These are phyloP conservation scores for Cossypha caffra DNA, from an alignment of 2,797 vertebrate species.

Conservation along the genomic window DNA sequence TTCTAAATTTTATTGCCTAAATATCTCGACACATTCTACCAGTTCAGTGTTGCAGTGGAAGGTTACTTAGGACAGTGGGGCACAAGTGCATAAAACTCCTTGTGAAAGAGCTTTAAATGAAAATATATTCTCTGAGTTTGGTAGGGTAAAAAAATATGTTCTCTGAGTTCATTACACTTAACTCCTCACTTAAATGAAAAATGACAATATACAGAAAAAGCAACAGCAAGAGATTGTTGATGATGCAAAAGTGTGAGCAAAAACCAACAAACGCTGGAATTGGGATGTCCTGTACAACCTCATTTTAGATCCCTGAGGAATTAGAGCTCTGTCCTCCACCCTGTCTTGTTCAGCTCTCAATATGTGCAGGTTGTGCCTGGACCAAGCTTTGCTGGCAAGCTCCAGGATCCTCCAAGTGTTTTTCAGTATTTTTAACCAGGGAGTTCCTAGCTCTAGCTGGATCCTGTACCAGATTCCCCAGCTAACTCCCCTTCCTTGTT, in stretches of 20 bases:
- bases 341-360: fast-evolving
- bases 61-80: neutral
- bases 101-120: neutral
- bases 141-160: neutral
- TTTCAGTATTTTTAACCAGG: neutral
- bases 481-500: neutral
- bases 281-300: neutral
- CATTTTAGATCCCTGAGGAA: neutral
- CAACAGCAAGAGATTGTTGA: neutral
- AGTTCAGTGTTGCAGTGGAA: neutral
- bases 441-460: neutral
- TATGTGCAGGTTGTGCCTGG: neutral
- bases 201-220: neutral
- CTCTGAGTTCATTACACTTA: neutral
- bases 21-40: neutral
- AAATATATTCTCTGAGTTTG: neutral
- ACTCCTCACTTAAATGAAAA: neutral
- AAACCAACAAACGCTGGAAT: neutral
- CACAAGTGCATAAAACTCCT: neutral
- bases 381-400: neutral
- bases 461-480: neutral
- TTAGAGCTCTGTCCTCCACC: neutral
- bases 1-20: neutral
- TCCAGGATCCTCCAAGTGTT: neutral
- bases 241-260: neutral